Conservation (phyloP, 2,113 vertebrate genomes). For the Polypterus senegalus region DNA sequence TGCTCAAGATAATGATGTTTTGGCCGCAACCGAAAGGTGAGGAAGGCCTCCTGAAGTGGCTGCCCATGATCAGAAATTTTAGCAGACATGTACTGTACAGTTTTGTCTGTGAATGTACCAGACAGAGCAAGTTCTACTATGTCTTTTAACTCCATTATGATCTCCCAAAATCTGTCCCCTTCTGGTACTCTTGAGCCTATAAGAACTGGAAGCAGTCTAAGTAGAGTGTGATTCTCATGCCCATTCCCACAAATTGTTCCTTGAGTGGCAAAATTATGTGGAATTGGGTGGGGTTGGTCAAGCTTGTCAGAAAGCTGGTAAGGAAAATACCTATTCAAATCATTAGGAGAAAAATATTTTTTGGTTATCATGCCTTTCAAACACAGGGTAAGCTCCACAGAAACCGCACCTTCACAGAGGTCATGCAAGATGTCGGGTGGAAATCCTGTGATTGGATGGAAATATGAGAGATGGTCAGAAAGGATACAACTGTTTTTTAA, state of each 20-base stretch:
- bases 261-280: neutral
- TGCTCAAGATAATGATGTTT: conserved; percentile 18
- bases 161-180: conserved; percentile 10
- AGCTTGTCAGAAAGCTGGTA: no score
- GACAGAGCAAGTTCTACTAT: conserved; percentile 12
- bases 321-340: no score
- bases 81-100: conserved; percentile 1
- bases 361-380: no score
- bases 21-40: neutral
- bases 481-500: no score
- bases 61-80: conserved; percentile 11
- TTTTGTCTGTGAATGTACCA: conserved; percentile 8
- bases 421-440: neutral
- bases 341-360: no score
- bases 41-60: conserved; percentile 1
- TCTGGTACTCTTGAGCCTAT: conserved; percentile 8
- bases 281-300: no score
- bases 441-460: neutral
- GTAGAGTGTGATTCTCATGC: conserved; percentile 19
- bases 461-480: no score
- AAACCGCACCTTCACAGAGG: conserved; percentile 4
- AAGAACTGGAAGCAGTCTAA: conserved; percentile 14
- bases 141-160: conserved; percentile 19
- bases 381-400: neutral
- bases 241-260: conserved; percentile 13